Conservation (phyloP, 2,888 invertebrate genomes). For the Drosophila setosimentum region DNA sequence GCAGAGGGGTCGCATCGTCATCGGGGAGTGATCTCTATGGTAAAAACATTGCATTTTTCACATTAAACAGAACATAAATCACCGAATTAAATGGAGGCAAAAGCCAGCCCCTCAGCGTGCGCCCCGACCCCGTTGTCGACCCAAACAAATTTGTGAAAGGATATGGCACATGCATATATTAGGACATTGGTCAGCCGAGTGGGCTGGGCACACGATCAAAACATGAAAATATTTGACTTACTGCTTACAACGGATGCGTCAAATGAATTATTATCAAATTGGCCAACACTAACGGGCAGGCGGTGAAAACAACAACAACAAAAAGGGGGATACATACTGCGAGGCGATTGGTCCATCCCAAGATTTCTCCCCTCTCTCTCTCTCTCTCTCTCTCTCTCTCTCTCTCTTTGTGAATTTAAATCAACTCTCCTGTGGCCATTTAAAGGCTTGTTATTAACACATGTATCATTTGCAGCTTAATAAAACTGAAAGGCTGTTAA, state of each 20-base stretch:
- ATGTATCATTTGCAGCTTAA: constrained; percentile 10
- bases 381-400: background rate
- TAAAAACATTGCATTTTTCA: constrained; percentile 82
- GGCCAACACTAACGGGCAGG: constrained; percentile 22
- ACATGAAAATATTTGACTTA: constrained; percentile 83
- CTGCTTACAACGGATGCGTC: constrained; percentile 65
- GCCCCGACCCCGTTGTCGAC: constrained; percentile 25
- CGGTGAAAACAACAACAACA: background rate
- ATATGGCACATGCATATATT: constrained; percentile 15
- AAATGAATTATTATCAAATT: constrained; percentile 76
- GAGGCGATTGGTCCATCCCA: constrained; percentile 34
- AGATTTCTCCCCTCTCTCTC: background rate
- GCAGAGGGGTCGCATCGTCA: constrained; percentile 59
- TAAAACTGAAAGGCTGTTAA: background rate
- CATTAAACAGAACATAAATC: constrained; percentile 84
- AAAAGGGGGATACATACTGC: background rate
- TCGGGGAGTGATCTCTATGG: constrained; percentile 83
- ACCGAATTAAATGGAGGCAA: constrained; percentile 74
- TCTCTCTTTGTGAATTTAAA: background rate
- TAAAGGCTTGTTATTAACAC: constrained; percentile 32
- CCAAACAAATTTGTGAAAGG: constrained; percentile 63
- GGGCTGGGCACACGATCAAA: constrained; percentile 81
- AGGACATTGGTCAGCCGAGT: constrained; percentile 57
- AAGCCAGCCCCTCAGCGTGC: constrained; percentile 46
- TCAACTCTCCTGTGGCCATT: constrained; percentile 35